Conservation (phyloP, 1,140 invertebrate genomes). For the Adelges cooleyi region DNA sequence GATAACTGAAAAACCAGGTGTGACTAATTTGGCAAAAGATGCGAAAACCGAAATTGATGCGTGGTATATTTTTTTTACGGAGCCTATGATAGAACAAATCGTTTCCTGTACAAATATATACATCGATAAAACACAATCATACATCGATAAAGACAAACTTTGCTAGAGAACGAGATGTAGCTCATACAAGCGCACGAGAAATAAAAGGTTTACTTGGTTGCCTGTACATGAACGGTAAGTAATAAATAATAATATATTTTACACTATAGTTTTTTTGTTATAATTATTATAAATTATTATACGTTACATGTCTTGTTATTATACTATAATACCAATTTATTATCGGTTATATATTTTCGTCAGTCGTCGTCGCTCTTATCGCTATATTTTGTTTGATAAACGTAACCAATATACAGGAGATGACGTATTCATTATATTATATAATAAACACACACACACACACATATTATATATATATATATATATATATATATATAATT, state of each 20-base stretch:
- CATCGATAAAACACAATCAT: neutral
- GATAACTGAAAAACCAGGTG: neutral
- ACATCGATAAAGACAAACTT: neutral
- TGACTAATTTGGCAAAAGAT: neutral
- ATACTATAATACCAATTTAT: neutral
- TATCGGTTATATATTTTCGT: neutral
- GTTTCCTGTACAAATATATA: neutral
- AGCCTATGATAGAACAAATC: neutral
- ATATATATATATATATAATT: too few relatives aligned
- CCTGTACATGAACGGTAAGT: neutral
- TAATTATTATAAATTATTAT: neutral
- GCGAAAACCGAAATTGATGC: neutral
- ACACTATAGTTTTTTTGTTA: constrained; percentile 2
- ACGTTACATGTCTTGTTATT: neutral
- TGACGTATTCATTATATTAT: neutral
- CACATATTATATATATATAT: too few relatives aligned
- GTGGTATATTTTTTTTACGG: neutral
- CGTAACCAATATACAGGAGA: too few relatives aligned
- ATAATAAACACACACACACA: too few relatives aligned
- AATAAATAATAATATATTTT: constrained; percentile 4
- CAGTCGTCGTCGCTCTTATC: constrained; percentile 1
- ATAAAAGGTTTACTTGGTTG: neutral
- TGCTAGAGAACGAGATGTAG: neutral
- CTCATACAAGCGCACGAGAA: neutral
- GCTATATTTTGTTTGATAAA: neutral